phyloP scores from a whole-genome alignment of 1,140 invertebrate species.

The Melanaphis sacchari region DNA sequence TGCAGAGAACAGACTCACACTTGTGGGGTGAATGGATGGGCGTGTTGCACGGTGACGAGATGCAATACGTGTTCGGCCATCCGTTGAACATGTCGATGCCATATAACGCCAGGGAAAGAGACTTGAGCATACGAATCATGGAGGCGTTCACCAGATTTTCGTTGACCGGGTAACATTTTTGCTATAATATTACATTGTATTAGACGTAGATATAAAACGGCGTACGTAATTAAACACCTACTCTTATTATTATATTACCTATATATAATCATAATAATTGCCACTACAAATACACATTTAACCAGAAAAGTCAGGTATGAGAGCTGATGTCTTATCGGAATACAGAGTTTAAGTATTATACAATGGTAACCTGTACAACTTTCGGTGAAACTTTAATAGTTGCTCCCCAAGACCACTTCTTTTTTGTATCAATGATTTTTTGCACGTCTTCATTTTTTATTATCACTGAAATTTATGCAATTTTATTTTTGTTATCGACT shows the following conservation, averaged over 20 bases:
- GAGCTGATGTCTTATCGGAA: background rate
- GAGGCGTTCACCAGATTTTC: constrained; percentile 86
- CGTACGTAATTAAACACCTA: background rate
- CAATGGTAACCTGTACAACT: background rate
- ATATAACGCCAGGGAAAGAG: constrained; percentile 82
- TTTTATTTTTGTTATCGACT: background rate
- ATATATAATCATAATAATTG: no score
- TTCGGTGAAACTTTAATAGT: background rate
- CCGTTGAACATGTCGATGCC: constrained; percentile 83
- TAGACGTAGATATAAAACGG: background rate
- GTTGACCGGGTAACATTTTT: constrained; percentile 76
- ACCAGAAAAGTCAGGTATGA: background rate
- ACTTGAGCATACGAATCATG: constrained; percentile 86
- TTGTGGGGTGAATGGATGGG: constrained; percentile 98
- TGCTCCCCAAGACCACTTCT: background rate
- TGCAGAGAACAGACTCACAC: constrained; percentile 85
- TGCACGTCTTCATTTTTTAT: background rate
- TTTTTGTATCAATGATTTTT: background rate
- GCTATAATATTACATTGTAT: background rate
- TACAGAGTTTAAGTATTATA: background rate
- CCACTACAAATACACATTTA: background rate
- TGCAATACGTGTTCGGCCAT: constrained; percentile 95
- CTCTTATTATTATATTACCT: background rate
- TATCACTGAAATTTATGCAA: background rate
- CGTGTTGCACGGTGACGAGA: constrained; percentile 95